phyloP scores from a whole-genome alignment of 2,113 vertebrate genomes.

The rabbit (Oryctolagus cuniculus) region DNA sequence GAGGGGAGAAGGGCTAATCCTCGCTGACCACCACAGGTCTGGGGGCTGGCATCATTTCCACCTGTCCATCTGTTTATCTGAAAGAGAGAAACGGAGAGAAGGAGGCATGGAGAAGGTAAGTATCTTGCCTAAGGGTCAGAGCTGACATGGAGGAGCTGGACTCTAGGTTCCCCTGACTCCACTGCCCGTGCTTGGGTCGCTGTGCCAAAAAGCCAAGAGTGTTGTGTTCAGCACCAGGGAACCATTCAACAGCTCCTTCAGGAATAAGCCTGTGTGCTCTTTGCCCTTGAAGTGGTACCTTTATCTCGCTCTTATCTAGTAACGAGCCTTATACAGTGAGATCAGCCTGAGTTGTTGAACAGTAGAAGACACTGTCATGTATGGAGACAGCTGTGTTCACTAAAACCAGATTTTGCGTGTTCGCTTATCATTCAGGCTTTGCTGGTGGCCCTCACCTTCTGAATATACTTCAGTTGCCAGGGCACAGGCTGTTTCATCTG shows the following conservation, averaged over 20 bases:
- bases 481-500: background rate
- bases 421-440: background rate
- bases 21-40: background rate
- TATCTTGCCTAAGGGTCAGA: background rate
- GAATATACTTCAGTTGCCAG: background rate
- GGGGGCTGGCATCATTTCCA: background rate
- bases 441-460: background rate
- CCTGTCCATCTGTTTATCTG: background rate
- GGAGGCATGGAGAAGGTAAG: background rate
- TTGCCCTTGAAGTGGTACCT: background rate
- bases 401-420: background rate
- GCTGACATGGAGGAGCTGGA: background rate
- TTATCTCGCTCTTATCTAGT: background rate
- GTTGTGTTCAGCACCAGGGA: background rate
- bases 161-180: background rate
- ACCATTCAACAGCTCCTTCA: background rate
- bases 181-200: background rate
- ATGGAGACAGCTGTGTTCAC: background rate
- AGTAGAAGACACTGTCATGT: background rate
- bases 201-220: background rate
- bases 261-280: background rate
- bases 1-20: background rate
- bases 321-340: background rate
- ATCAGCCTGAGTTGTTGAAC: background rate
- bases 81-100: background rate